Evolutionary conservation across 1,140 invertebrate species (phyloP).

Genomic region (Hetaerina americana): DNA sequence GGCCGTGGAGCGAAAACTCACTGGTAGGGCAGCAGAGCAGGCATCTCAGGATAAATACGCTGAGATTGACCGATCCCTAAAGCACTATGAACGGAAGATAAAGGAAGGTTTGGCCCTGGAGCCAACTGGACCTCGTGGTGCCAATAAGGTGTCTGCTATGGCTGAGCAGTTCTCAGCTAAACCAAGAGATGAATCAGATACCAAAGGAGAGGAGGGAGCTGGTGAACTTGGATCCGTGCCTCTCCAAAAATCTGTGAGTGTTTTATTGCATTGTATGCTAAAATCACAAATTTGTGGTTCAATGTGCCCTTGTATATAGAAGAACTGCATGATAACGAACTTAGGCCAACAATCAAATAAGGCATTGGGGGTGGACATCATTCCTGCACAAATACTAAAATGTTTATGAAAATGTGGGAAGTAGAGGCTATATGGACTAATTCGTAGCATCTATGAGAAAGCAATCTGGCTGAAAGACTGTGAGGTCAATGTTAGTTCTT

Average conservation of each 20-base stretch:
- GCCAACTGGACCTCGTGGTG: conserved; percentile 42
- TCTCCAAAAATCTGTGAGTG: conserved; percentile 48
- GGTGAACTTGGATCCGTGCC: conserved; percentile 25
- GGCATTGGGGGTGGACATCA: no score
- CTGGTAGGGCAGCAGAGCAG: conserved; percentile 34
- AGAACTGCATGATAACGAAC: no score
- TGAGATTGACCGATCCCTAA: conserved; percentile 68
- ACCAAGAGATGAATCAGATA: conserved; percentile 28
- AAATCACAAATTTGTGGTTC: conserved; percentile 8
- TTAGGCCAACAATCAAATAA: no score
- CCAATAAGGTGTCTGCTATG: conserved; percentile 78
- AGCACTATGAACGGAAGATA: conserved; percentile 64
- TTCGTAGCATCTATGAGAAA: no score
- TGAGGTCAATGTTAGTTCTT: no score
- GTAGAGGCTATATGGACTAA: no score
- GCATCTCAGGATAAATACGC: conserved; percentile 45
- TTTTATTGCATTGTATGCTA: conserved; percentile 17
- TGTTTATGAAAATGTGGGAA: no score
- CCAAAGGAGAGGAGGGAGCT: conserved; percentile 18
- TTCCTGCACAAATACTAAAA: no score
- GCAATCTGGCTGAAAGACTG: no score
- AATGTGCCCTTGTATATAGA: no score
- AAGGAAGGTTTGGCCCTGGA: conserved; percentile 62
- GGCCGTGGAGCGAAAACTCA: conserved; percentile 63
- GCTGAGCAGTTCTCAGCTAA: conserved; percentile 51